Conservation (phyloP, 2,113 vertebrate genomes). For the Pelusios castaneus region DNA sequence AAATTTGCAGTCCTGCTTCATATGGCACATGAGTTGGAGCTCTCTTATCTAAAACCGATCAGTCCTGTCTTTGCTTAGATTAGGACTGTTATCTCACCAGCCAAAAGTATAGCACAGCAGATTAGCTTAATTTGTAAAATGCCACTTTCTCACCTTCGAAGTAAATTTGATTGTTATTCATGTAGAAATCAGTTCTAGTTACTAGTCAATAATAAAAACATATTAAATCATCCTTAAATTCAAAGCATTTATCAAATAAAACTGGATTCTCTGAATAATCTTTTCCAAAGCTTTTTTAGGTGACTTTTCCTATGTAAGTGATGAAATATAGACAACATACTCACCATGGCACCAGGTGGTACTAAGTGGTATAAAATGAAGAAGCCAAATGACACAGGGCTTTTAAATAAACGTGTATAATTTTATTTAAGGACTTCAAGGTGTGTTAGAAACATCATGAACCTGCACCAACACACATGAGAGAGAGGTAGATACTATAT, state of each 20-base stretch:
- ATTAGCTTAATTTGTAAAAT: not conserved
- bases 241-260: not conserved
- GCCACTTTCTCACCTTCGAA: not conserved
- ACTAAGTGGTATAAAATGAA: not conserved
- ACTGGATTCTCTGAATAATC: not conserved
- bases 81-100: not conserved
- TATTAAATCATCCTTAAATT: conserved; percentile 8
- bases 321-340: not conserved
- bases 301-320: not conserved
- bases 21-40: not conserved
- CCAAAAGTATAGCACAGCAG: not conserved
- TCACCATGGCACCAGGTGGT: not conserved
- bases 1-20: not conserved
- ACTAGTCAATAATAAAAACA: not conserved
- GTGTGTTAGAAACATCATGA: not conserved
- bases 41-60: not conserved
- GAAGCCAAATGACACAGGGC: not conserved
- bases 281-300: not conserved
- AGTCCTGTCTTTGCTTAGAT: not conserved
- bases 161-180: not conserved
- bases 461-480: not conserved
- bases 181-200: not conserved
- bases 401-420: not conserved
- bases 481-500: not conserved
- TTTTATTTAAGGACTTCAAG: not conserved